Conservation (phyloP, 2,797 vertebrate species). For the Ibycter americanus region DNA sequence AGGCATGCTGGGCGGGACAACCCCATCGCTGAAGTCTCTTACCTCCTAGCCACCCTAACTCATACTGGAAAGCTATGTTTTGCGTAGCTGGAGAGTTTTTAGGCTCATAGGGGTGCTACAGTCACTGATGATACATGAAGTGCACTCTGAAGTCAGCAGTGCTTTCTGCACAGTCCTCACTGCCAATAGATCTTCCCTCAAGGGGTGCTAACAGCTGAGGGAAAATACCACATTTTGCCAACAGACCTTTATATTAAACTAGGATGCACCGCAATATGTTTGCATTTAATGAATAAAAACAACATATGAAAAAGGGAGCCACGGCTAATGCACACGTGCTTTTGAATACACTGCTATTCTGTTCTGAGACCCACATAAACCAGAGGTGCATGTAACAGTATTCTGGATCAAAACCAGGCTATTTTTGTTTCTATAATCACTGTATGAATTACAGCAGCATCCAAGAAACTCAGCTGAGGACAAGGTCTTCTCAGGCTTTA, state of each 20-base stretch:
- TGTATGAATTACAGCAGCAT: background rate
- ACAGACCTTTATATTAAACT: conserved; percentile 29
- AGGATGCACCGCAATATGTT: background rate
- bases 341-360: background rate
- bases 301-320: conserved; percentile 27
- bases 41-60: background rate
- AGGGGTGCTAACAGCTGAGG: conserved; percentile 4
- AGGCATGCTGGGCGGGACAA: background rate
- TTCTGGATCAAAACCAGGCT: background rate
- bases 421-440: background rate
- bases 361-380: background rate
- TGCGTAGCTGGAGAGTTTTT: background rate
- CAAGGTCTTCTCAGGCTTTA: background rate
- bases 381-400: background rate
- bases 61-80: background rate
- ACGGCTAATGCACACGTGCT: background rate
- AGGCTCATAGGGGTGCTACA: background rate
- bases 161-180: background rate
- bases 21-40: background rate
- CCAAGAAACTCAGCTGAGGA: background rate
- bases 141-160: background rate
- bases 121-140: background rate
- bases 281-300: conserved; percentile 42
- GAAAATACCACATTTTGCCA: conserved; percentile 20
- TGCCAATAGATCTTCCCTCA: background rate